Base-by-base conservation (phyloP, 1,140 invertebrate species). In the Drosophila jambulina region DNA sequence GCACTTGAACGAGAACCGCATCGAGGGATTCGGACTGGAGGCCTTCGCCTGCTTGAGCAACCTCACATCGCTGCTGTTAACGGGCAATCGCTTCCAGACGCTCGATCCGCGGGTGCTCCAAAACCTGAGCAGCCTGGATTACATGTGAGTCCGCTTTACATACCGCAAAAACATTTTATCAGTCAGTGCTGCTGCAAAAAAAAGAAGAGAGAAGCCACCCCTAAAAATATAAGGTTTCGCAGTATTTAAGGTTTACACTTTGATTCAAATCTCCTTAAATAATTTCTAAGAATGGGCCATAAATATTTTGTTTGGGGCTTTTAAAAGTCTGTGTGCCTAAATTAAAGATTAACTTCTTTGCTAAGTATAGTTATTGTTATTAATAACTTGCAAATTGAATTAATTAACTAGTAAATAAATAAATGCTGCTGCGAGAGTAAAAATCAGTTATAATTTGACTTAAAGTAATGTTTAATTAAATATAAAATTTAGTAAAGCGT, bases 61-160 rank as follows among this genome's bases (percentile, higher is more conserved):
- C 70, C 65, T 92, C 23, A 92, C 74, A 38, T 92, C 91, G 8
- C 51, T 92, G 43, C 72, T 88, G 12, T 36, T 92, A 48, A 91
- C 81, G 21, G 86, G 90, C 25, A 94, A 94, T 84, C 91, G 85
- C 63, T 94, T 94, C 49, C 87, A 83, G 67, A 92, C 87, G 25
- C 75, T 94, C 57, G 90, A 93, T 79, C 83, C 91, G 59, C 90
- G 82, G 34, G 83, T 94, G 10, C 92, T 94, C 10, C 78, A 91
- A 51, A 93, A 93, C 51, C 86, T 94, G 25, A 92, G 75, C 32
- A 91, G 91, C 63, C 85, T 94, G 29, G 74, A 93, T 61, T 92
- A 94, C 64, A 94, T 94, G 94, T 94, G 86, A 93, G 93, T 93
- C 0, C 15, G 46, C 17, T 27, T 48, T 48, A 27, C 15, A 10